A percentile compares a stretch with the other conserved stretches of the same genome.
phyloP scores from a whole-genome alignment of 2,113 vertebrate species.

The Clarias batrachus region DNA sequence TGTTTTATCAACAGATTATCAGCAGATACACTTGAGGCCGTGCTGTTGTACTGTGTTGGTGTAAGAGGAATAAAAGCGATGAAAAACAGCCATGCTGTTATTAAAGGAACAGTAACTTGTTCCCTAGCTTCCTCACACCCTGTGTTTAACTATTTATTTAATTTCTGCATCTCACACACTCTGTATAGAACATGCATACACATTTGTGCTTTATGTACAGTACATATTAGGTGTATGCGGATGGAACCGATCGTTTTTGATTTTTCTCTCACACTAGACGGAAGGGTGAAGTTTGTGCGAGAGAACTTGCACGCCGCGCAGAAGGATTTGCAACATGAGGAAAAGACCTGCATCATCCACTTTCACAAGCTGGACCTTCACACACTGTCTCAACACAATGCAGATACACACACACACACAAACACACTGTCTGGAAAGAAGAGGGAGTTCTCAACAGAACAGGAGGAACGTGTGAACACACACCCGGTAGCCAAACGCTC shows the following conservation, averaged over 20 bases:
- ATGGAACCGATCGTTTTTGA: neutral
- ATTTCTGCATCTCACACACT: neutral
- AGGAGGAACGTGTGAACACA: conserved; percentile 49
- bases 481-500: conserved; percentile 72
- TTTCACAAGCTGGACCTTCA: conserved; percentile 77
- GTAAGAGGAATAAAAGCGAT: neutral
- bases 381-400: conserved; percentile 36
- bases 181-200: neutral
- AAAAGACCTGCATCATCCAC: conserved; percentile 73
- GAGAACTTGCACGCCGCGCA: conserved; percentile 63
- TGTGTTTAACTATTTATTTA: neutral
- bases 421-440: conserved; percentile 69
- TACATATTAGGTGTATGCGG: neutral
- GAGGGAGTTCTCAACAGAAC: conserved; percentile 67
- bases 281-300: conserved; percentile 75
- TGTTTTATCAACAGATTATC: too few species aligned
- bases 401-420: conserved; percentile 34
- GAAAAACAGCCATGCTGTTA: too few species aligned
- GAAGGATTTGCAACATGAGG: conserved; percentile 55
- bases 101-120: too few species aligned
- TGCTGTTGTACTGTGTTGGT: too few species aligned
- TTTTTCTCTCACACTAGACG: conserved; percentile 72
- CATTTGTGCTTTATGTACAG: too few species aligned
- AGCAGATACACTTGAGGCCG: too few species aligned
- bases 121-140: neutral